Evolutionary conservation across 2,888 invertebrate species (phyloP), one percentile per base, ranked within the genome.

Genomic region (Lissocephala sabroskyi): DNA sequence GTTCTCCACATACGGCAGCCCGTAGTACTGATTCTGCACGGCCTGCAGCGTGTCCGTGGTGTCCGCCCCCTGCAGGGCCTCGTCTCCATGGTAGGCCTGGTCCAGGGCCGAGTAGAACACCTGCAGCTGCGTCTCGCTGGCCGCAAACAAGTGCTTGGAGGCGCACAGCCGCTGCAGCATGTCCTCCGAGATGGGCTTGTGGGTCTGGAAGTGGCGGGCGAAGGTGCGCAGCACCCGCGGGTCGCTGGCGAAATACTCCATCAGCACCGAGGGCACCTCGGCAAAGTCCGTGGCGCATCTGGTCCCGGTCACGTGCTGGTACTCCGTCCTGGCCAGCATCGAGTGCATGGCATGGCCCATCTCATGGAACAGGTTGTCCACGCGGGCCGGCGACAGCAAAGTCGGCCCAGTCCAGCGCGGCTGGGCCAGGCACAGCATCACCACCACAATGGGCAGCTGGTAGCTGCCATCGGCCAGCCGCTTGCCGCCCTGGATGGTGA

Each of bases 331-430:
- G 1, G 96, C 99, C 62, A 99, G 86, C 97, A 99, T 98, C 13
- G 98, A 97, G 86, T 99, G 99, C 89, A 98, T 91, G 11, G 98
- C 99, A 86, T 99, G 99, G 0, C 99, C 99, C 92, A 97, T 92
- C 87, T 99, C 98, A 84, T 99, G 99, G 85, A 98, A 98, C 60
- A 99, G 87, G 86, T 98, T 99, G 85, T 98, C 98, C 6, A 98
- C 92, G 77, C 94, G 92, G 13, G 90, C 89, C 0, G 95, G 93
- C 17, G 91, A 89, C 45, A 99, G 86, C 43, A 97, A 86, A 35
- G 94, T 92, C 1, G 94, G 94, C 3, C 89, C 90, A 0, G 88
- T 88, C 88, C 90, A 89, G 59, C 89, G 89, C 0, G 94, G 93
- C 26, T 90, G 87, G 35, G 92, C 90, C 45, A 98, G 87, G 55